A percentile compares a stretch with the other conserved stretches of the same genome.
Conservation (phyloP, 2,113 vertebrate species). For the Corvus moneduloides region DNA sequence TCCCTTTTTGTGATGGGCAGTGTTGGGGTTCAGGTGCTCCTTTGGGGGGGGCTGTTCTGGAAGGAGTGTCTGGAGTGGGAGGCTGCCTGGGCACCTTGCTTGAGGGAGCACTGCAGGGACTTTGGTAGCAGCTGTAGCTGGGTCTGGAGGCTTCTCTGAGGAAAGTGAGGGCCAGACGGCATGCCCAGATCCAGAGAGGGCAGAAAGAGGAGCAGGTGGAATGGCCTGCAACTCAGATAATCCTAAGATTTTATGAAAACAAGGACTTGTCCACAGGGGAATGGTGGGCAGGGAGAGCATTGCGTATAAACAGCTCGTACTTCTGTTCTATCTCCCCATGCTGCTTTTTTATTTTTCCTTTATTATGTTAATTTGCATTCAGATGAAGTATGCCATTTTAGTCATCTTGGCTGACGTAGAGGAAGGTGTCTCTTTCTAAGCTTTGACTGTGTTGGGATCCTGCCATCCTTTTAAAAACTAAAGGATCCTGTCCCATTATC, state of each 20-base stretch:
- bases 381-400: background rate
- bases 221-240: background rate
- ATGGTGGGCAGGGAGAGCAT: background rate
- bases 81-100: fast-evolving
- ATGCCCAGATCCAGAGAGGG: fast-evolving
- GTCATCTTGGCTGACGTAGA: background rate
- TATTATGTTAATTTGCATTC: background rate
- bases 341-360: background rate
- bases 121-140: background rate
- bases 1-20: background rate
- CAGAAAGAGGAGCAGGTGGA: background rate
- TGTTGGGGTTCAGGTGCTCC: background rate
- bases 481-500: background rate
- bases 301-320: background rate
- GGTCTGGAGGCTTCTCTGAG: background rate
- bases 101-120: background rate
- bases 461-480: background rate
- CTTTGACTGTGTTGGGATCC: background rate
- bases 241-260: background rate
- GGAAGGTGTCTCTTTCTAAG: background rate
- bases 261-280: background rate
- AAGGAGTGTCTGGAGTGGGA: fast-evolving
- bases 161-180: background rate
- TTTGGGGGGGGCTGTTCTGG: background rate
- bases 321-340: background rate